These are phyloP conservation scores for Sericinus montela DNA, from an alignment of 2,888 invertebrate species.

Conservation along the genomic window DNA sequence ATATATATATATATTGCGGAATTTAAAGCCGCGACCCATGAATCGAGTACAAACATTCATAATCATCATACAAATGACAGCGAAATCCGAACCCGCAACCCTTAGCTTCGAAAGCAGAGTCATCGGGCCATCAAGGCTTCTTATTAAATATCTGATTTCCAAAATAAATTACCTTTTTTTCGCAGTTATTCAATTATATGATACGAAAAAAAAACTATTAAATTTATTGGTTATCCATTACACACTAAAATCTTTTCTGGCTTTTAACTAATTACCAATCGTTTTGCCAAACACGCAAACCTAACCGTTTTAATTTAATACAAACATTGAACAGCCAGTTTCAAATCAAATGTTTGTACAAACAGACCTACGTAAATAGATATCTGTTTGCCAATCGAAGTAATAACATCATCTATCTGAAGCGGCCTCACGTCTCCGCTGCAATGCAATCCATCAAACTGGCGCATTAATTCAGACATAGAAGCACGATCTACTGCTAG, in stretches of 20 bases:
- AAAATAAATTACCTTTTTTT: too few relatives aligned
- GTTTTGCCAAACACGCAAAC: slow-evolving; percentile 14
- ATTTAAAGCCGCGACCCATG: too few relatives aligned
- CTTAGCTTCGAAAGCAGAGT: too few relatives aligned
- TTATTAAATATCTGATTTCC: too few relatives aligned
- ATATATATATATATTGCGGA: too few relatives aligned
- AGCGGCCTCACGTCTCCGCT: slow-evolving; percentile 26
- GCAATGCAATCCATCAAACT: slow-evolving; percentile 36
- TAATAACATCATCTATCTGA: slow-evolving; percentile 27
- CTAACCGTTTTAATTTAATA: slow-evolving; percentile 17
- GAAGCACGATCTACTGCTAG: slow-evolving; percentile 28
- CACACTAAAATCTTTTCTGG: background rate
- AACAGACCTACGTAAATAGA: slow-evolving; percentile 18
- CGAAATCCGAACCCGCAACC: too few relatives aligned
- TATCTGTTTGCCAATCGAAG: slow-evolving; percentile 21
- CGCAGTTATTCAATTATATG: too few relatives aligned
- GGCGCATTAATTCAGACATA: slow-evolving; percentile 39
- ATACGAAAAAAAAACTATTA: too few relatives aligned
- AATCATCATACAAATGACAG: too few relatives aligned
- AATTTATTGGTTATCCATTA: too few relatives aligned
- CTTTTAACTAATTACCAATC: slow-evolving; percentile 8
- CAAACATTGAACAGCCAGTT: slow-evolving; percentile 10
- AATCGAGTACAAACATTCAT: too few relatives aligned
- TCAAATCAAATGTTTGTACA: slow-evolving; percentile 15
- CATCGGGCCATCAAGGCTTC: too few relatives aligned